These are phyloP conservation scores for Ariolimax columbianus DNA, from an alignment of 2,888 invertebrate species.

Conservation along the genomic window DNA sequence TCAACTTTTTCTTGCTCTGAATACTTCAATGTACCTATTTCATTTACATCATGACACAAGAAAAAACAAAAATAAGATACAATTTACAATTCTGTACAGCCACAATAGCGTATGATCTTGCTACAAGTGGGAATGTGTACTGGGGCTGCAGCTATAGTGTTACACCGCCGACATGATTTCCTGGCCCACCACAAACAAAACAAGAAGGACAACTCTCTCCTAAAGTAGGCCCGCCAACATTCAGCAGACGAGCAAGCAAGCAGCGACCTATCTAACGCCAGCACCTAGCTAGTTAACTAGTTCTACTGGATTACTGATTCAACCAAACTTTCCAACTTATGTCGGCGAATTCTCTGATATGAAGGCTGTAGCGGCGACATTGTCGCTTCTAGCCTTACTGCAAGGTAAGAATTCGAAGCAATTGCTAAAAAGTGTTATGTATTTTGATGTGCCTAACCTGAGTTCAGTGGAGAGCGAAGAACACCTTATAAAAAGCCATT, in stretches of 20 bases:
- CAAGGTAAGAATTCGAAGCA: conserved; percentile 16
- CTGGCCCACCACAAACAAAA: background rate
- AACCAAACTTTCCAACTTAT: background rate
- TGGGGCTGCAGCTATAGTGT: background rate
- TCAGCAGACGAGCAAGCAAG: too few relatives aligned
- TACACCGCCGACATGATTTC: background rate
- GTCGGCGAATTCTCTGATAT: background rate
- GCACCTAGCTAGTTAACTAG: background rate
- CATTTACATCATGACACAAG: too few relatives aligned
- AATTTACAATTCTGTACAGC: too few relatives aligned
- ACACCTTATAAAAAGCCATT: too few relatives aligned
- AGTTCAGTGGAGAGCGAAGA: too few relatives aligned
- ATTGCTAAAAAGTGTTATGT: background rate
- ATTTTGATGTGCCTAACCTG: background rate
- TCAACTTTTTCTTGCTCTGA: too few relatives aligned
- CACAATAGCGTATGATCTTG: too few relatives aligned
- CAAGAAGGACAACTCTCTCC: background rate
- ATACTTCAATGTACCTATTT: too few relatives aligned
- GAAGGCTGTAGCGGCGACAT: conserved; percentile 22
- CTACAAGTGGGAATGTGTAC: background rate
- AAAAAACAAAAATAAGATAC: too few relatives aligned
- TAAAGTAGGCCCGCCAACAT: too few relatives aligned
- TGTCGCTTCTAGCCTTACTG: conserved; percentile 32
- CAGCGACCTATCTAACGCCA: too few relatives aligned
- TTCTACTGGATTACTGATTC: background rate